A percentile compares a stretch with the other conserved stretches of the same genome.
Conservation (phyloP, 92 coral and sea anemone species). For the Paramuricea clavata region DNA sequence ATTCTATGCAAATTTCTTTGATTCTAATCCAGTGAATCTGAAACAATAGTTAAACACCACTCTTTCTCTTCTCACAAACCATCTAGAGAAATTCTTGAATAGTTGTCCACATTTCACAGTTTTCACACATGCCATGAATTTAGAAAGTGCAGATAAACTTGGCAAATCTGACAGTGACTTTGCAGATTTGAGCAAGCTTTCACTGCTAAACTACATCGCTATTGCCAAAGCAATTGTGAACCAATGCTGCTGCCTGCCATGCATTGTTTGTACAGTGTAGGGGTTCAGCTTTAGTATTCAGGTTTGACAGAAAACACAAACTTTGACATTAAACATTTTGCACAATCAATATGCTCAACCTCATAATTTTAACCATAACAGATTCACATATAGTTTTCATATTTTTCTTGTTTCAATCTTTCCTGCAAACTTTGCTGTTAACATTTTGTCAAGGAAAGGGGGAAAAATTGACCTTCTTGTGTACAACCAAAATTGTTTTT, state of each 20-base stretch:
- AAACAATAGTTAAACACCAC: slow-evolving; percentile 55
- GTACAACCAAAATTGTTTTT: too few relatives aligned
- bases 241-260: slow-evolving; percentile 76
- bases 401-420: too few relatives aligned
- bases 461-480: too few relatives aligned
- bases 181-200: slow-evolving; percentile 55
- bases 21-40: slow-evolving; percentile 73
- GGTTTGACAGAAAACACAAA: too few relatives aligned
- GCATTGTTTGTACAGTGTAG: slow-evolving; percentile 76
- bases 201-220: slow-evolving; percentile 48
- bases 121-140: slow-evolving; percentile 65
- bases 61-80: slow-evolving; percentile 73
- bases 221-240: slow-evolving; percentile 44
- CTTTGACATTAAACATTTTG: too few relatives aligned
- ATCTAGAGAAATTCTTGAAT: slow-evolving; percentile 46
- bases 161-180: slow-evolving; percentile 55
- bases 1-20: slow-evolving; percentile 66
- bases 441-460: too few relatives aligned
- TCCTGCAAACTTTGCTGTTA: too few relatives aligned
- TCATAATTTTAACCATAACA: too few relatives aligned
- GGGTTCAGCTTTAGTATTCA: slow-evolving; percentile 74
- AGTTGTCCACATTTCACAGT: slow-evolving; percentile 68
- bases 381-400: too few relatives aligned
- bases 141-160: slow-evolving; percentile 49
- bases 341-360: too few relatives aligned